Base-by-base conservation (phyloP, 2,888 invertebrate species). In the Caenorhabditis japonica region DNA sequence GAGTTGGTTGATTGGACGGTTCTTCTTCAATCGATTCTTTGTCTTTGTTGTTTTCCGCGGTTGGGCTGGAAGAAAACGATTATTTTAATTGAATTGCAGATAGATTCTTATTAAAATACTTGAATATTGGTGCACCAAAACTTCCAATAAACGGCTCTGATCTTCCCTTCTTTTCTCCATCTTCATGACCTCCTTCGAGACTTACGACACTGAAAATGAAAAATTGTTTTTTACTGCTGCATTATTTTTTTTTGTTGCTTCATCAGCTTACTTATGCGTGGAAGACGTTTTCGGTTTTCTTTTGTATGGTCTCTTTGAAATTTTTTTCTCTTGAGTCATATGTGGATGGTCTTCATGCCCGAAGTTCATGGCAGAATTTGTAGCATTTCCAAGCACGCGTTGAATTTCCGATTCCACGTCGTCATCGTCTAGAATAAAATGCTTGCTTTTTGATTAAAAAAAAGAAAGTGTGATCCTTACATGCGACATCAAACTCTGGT, bases 401-500 rank as follows among this genome's bases (percentile, higher is more conserved):
- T 68, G 43, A 10, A 85, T 79, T 47, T 85, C 85, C 7, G 49
- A 41, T 13, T 78, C 77, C 5, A 85, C 84, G n/a, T 82, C 85
- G 17, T 81, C 79, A 46, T 85, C 85, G 38, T 80, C 83, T 83
- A 61, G 23, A 76, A 74, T 17, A 13, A 38, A 46, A 25, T 15
- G 7, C 21, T 43, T 15, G 23, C 23, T 27, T 46, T 53, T 46
- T 43, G 33, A 12, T 12, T 30, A 15, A n/a, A 15, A 25, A 7
- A 43, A 38, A 25, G 7, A 15, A 59, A 81, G n/a, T n/a, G n/a
- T n/a, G n/a, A n/a, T n/a, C n/a, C n/a, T 81, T 46, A 85, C 84
- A 80, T 51, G 77, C 76, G 15, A 83, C 80, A 75, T 84, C 84
- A 4, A 83, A 75, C 78, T 86, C 86, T 36, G 84, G 81, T 1